Evolutionary conservation across 53 echinoderm and acorn worm genomes (phyloP), one percentile per base, ranked within the genome.

Genomic region (Mesocentrotus franciscanus): DNA sequence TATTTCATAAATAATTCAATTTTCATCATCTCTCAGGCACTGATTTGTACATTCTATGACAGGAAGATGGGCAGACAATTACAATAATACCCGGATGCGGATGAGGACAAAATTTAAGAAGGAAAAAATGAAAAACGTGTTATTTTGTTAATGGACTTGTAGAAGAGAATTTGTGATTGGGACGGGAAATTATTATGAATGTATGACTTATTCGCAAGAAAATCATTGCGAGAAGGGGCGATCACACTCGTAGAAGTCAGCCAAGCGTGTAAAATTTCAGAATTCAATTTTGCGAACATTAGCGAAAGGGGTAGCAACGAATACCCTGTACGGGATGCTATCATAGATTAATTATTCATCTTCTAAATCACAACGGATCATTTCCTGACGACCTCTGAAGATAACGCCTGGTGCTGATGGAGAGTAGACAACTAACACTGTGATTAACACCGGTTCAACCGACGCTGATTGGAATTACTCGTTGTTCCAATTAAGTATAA

Each of bases 1-100:
- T 91, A 33, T 91, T 91, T 91, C 36, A 64, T 91, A n/a, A 91
- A 91, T 91, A 91, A 91, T 91, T 68, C 33, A 91, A 91, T 91
- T 91, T 91, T 91, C 91, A 61, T 32, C 91, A 62, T 66, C 35
- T 91, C 66, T 7, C 66, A 56, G 39, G 91, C 91, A 39, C n/a
- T 91, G 91, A 91, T 91, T 91, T 91, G 10, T 24, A 58, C 26
- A 58, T 91, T 91, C 56, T 29, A 27, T 58, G 57, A 87, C 87
- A 57, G 58, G 27, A 87, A 87, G 87, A 35, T 27, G 59, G 12
- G 26, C n/a, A 87, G 58, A 87, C 29, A 24, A 87, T 87, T 1
- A n/a, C 7, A 29, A 58, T 5, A 81, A 17, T 39, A 81, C 9
- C 36, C 81, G 36, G 78, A 78, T 78, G 78, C 9, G 29, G 34